These are phyloP conservation scores for Parauchenoglanis punctatus DNA, from an alignment of 2,797 vertebrate genomes.

Conservation along the genomic window DNA sequence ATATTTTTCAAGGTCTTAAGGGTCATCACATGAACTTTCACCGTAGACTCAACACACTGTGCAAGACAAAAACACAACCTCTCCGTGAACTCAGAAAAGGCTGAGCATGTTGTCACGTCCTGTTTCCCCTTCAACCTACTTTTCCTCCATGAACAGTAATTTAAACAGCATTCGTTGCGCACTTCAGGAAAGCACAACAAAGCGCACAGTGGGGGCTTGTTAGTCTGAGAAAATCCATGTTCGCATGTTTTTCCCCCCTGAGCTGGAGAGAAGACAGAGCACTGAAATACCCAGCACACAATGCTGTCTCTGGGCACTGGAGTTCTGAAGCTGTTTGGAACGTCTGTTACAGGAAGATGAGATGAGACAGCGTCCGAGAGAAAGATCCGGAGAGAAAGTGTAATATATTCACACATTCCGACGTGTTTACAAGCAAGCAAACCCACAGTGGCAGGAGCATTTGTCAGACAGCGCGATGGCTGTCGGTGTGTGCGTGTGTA, in stretches of 20 bases:
- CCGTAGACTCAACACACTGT: not conserved
- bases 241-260: not conserved
- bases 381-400: not conserved
- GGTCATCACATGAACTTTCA: constrained; percentile 21
- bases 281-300: constrained; percentile 33
- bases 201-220: constrained; percentile 72
- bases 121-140: constrained; percentile 44
- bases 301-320: constrained; percentile 18
- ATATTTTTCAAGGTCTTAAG: not conserved
- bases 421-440: constrained; percentile 53
- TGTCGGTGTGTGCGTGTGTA: not conserved
- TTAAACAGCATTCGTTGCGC: constrained; percentile 59
- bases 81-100: not conserved
- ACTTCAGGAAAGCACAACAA: constrained; percentile 60
- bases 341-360: constrained; percentile 39
- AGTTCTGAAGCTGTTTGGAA: constrained; percentile 36
- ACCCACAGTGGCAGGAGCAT: constrained; percentile 45
- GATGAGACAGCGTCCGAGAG: constrained; percentile 44
- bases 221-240: constrained; percentile 63
- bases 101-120: not conserved
- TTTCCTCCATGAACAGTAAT: constrained; percentile 54
- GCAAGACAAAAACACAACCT: constrained; percentile 7
- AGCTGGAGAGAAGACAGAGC: constrained; percentile 37
- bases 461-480: constrained; percentile 35
- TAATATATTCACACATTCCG: constrained; percentile 54